Percentiles rank a stretch among this genome's conserved stretches.
Conservation (phyloP, 2,113 vertebrate genomes). For the Chloebia gouldiae region DNA sequence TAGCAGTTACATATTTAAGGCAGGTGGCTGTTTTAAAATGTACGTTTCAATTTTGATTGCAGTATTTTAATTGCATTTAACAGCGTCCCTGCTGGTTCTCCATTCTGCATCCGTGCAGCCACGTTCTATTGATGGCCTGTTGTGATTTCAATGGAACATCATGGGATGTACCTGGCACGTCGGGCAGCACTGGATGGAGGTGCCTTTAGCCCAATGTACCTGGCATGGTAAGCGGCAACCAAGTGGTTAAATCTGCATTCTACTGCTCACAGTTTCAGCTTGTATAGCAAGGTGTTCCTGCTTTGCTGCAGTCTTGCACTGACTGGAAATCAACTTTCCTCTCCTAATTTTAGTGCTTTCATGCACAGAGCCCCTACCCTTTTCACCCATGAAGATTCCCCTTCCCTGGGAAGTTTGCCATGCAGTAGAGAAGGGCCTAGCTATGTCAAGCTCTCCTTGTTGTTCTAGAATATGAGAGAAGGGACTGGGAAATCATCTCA, state of each 20-base stretch:
- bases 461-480: background rate
- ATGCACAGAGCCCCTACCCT: background rate
- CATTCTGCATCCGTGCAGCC: slow-evolving; percentile 70
- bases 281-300: slow-evolving; percentile 38
- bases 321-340: slow-evolving; percentile 46
- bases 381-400: background rate
- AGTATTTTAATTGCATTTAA: slow-evolving; percentile 74
- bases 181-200: slow-evolving; percentile 72
- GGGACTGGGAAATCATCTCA: background rate
- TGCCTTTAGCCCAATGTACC: slow-evolving; percentile 71
- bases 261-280: slow-evolving; percentile 52
- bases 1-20: slow-evolving; percentile 31
- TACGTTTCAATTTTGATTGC: slow-evolving; percentile 73
- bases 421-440: background rate
- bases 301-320: slow-evolving; percentile 58
- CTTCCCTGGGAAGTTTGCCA: background rate
- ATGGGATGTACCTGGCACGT: slow-evolving; percentile 71
- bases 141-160: slow-evolving; percentile 76
- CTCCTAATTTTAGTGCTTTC: slow-evolving; percentile 36
- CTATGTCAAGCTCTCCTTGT: background rate
- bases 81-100: slow-evolving; percentile 70
- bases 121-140: slow-evolving; percentile 74
- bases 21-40: slow-evolving; percentile 60
- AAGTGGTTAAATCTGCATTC: slow-evolving; percentile 66
- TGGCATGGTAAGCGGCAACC: slow-evolving; percentile 73